Evolutionary conservation across 2,888 invertebrate species (phyloP).

Genomic region (Calameuta idolon): DNA sequence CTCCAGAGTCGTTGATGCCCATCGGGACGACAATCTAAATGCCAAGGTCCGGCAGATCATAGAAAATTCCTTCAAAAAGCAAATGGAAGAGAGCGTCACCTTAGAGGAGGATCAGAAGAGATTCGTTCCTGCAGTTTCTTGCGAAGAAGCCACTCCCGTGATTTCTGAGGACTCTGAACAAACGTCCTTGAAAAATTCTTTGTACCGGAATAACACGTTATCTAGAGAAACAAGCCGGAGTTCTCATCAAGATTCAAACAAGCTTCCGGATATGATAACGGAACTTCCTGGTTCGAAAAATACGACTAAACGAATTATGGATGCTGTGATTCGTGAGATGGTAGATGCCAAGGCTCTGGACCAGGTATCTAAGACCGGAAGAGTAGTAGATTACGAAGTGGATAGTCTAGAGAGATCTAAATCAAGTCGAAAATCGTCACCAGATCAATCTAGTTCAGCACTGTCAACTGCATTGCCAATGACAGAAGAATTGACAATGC

Average conservation of each 20-base stretch:
- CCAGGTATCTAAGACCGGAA: slow-evolving; percentile 31
- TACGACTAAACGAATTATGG: slow-evolving; percentile 65
- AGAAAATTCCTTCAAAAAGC: slow-evolving; percentile 60
- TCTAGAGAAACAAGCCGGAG: not conserved
- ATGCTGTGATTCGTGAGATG: slow-evolving; percentile 67
- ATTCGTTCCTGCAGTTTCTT: not conserved
- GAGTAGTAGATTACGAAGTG: slow-evolving; percentile 55
- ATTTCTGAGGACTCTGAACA: slow-evolving; percentile 19
- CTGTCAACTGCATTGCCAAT: slow-evolving; percentile 80
- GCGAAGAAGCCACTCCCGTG: slow-evolving; percentile 10
- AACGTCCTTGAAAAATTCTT: slow-evolving; percentile 16
- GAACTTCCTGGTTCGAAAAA: slow-evolving; percentile 50
- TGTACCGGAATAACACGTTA: not conserved
- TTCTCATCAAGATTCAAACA: slow-evolving; percentile 21
- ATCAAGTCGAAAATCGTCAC: slow-evolving; percentile 24
- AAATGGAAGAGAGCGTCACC: slow-evolving; percentile 56
- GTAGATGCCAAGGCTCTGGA: slow-evolving; percentile 58
- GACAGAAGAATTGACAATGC: slow-evolving; percentile 85
- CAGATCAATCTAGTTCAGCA: slow-evolving; percentile 77
- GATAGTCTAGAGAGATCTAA: slow-evolving; percentile 62
- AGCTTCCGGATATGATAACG: slow-evolving; percentile 59
- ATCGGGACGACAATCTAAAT: slow-evolving; percentile 41
- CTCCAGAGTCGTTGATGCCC: not conserved
- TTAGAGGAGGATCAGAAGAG: slow-evolving; percentile 29
- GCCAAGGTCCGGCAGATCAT: slow-evolving; percentile 59